Evolutionary conservation across 1,140 invertebrate species (phyloP).

Genomic region (Vollenhovia emeryi): DNA sequence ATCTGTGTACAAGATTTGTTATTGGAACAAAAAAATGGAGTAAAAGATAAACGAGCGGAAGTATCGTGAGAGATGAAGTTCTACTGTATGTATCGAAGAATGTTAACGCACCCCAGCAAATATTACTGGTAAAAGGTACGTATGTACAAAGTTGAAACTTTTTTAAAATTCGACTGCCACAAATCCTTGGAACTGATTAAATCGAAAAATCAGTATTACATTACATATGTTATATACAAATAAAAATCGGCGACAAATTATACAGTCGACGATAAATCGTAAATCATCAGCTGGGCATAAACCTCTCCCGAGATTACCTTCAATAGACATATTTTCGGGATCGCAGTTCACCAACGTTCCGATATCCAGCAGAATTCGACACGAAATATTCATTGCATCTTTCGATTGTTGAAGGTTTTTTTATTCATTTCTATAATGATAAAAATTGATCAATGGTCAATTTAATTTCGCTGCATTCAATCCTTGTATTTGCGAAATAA

Average conservation of each 20-base stretch:
- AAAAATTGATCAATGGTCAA: not conserved
- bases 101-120: not conserved
- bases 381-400: not conserved
- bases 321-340: too few relatives aligned
- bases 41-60: not conserved
- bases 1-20: not conserved
- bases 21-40: not conserved
- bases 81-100: not conserved
- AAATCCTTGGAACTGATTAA: constrained; percentile 19
- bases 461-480: not conserved
- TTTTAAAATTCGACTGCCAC: constrained; percentile 17
- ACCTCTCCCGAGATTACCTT: too few relatives aligned
- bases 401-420: not conserved
- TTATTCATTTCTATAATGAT: not conserved
- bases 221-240: constrained; percentile 39
- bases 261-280: not conserved
- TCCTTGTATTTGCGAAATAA: not conserved
- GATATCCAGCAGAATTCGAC: not conserved
- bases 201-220: constrained; percentile 35
- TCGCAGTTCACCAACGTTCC: not conserved
- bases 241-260: constrained; percentile 18
- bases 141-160: not conserved
- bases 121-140: constrained; percentile 11
- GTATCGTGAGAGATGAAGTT: constrained; percentile 26
- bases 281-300: too few relatives aligned